Evolutionary conservation across 1,140 invertebrate genomes (phyloP), one percentile per base, ranked within the genome.

Genomic region (Leptopilina boulardi): DNA sequence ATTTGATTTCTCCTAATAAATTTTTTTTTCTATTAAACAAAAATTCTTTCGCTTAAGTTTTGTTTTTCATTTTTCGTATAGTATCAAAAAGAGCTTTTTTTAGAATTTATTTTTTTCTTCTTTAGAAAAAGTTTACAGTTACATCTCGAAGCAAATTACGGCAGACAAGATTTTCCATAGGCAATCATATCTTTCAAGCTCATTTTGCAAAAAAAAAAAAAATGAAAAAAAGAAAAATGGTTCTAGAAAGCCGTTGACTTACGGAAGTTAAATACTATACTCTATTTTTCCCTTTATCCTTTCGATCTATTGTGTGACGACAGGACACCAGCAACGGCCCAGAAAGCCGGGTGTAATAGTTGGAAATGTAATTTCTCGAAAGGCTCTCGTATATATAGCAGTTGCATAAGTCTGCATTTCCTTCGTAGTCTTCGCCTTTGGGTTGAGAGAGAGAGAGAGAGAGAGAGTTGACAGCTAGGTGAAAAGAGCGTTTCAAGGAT

Each of bases 401-500:
- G 15, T 66, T 30, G n/a, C 13, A 66, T 66, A 30, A 66, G 23
- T 44, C 75, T 23, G n/a, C 42, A 73, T 79, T 71, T 66, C 74
- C 72, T 47, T 47, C 77, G 73, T 74, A 76, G 75, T 78, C 78
- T 80, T 76, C 66, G 74, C 76, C 76, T 80, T 76, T 51, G 2
- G 59, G 13, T 26, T 5, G 26, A 30, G 34, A 54, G 59, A 23
- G 74, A 74, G 76, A 15, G 26, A 30, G 34, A 54, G 59, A 23
- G 74, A 74, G 76, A 75, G 76, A 77, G 77, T 78, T 80, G 81
- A 82, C 81, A 80, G 78, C 70, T 75, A 51, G 41, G 66, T 30
- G 71, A 80, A 80, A 74, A 79, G 79, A 78, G 75, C 73, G 79
- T 77, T 78, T 80, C 79, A 71, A 74, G 83, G 82, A 83, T 82